A percentile compares a stretch with the other conserved stretches of the same genome.
Evolutionary conservation across 92 coral and sea anemone species (phyloP).

Genomic region (Paramuricea clavata): DNA sequence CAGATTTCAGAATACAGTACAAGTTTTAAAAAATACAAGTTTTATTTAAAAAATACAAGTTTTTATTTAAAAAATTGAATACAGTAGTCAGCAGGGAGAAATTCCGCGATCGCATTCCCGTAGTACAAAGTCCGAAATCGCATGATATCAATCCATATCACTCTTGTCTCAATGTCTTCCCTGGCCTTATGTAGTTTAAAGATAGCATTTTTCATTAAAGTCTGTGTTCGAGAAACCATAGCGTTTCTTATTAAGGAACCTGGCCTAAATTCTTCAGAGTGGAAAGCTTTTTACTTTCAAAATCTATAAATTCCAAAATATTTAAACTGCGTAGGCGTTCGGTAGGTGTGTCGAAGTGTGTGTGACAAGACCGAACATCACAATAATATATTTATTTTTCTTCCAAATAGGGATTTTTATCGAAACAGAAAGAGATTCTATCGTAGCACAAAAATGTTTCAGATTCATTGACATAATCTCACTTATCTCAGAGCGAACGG

Average conservation of each 20-base stretch:
- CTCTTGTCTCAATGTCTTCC: background rate
- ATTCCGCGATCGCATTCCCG: background rate
- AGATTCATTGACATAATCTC: background rate
- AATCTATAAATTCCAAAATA: background rate
- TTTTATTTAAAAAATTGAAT: too few relatives aligned
- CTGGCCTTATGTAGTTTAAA: background rate
- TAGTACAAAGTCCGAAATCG: conserved; percentile 12
- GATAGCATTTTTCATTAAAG: background rate
- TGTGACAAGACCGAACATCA: background rate
- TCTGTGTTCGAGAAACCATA: background rate
- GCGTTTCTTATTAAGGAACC: background rate
- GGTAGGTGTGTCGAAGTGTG: conserved; percentile 29
- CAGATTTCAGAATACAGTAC: background rate
- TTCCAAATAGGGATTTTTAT: too few relatives aligned
- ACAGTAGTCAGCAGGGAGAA: too few relatives aligned
- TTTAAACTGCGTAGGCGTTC: conserved; percentile 10
- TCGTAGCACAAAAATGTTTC: background rate
- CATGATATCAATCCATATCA: background rate
- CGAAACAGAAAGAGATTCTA: too few relatives aligned
- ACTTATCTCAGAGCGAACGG: background rate
- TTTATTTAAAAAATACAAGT: too few relatives aligned
- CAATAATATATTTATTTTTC: background rate
- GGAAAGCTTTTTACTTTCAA: background rate
- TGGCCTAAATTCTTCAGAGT: background rate
- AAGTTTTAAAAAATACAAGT: background rate